Conservation (phyloP, 2,113 vertebrate genomes). For the Laterallus jamaicensis region DNA sequence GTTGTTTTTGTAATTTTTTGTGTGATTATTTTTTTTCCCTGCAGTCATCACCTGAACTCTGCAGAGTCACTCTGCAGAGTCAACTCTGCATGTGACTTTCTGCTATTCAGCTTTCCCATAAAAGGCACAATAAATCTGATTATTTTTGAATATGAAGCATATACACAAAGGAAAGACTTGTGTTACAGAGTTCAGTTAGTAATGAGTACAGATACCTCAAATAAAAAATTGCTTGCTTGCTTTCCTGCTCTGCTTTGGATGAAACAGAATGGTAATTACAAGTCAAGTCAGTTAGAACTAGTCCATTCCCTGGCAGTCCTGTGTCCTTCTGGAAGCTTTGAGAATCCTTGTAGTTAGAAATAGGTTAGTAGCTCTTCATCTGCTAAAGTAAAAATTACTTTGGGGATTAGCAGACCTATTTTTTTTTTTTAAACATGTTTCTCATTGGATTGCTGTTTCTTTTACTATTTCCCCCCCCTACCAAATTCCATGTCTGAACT, state of each 20-base stretch:
- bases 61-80: neutral
- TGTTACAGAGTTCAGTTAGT: neutral
- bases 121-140: neutral
- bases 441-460: neutral
- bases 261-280: constrained; percentile 14
- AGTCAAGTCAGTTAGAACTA: neutral
- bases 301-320: neutral
- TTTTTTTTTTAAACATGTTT: neutral
- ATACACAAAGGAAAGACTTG: neutral
- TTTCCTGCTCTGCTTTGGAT: neutral
- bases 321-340: constrained; percentile 57
- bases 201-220: neutral
- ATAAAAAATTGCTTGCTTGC: neutral
- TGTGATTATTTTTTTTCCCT: neutral
- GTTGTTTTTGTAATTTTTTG: neutral
- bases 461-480: neutral
- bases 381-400: constrained; percentile 43
- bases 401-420: constrained; percentile 20
- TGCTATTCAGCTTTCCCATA: neutral
- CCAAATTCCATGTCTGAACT: neutral
- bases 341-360: constrained; percentile 37
- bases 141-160: neutral
- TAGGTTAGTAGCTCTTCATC: constrained; percentile 53
- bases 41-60: neutral
- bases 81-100: neutral